These are phyloP conservation scores for Anas capensis DNA, from an alignment of 2,797 vertebrate genomes.

Conservation along the genomic window DNA sequence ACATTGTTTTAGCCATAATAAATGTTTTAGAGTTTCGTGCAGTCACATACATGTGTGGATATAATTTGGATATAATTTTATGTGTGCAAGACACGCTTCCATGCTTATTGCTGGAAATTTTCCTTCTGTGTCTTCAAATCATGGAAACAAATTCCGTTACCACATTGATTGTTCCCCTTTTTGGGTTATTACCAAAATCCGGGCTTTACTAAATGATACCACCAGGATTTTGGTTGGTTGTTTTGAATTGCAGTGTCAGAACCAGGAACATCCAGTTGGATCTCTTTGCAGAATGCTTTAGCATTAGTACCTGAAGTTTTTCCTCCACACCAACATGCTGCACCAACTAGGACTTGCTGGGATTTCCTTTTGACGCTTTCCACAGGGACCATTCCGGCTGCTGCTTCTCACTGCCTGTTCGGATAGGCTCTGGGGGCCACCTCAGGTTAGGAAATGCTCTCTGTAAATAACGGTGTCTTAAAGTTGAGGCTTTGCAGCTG, in stretches of 20 bases:
- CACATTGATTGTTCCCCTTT: neutral
- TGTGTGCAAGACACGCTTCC: neutral
- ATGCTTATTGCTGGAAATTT: neutral
- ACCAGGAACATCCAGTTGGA: neutral
- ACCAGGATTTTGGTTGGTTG: neutral
- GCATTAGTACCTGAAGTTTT: neutral
- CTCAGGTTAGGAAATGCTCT: neutral
- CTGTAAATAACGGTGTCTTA: fast-evolving
- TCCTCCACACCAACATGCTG: neutral
- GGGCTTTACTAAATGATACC: neutral
- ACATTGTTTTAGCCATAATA: neutral
- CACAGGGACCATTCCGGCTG: neutral
- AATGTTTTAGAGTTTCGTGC: neutral
- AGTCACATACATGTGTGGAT: neutral
- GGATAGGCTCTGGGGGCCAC: fast-evolving
- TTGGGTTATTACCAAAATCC: neutral
- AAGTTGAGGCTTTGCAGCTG: neutral
- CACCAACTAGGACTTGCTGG: neutral
- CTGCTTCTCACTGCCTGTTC: fast-evolving
- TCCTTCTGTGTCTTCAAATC: neutral
- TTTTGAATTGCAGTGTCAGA: neutral
- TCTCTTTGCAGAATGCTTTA: neutral
- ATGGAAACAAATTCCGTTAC: neutral
- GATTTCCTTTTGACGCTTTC: neutral
- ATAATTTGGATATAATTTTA: neutral